phyloP scores from a whole-genome alignment of 2,113 vertebrate species.

The Chlorocebus sabaeus region DNA sequence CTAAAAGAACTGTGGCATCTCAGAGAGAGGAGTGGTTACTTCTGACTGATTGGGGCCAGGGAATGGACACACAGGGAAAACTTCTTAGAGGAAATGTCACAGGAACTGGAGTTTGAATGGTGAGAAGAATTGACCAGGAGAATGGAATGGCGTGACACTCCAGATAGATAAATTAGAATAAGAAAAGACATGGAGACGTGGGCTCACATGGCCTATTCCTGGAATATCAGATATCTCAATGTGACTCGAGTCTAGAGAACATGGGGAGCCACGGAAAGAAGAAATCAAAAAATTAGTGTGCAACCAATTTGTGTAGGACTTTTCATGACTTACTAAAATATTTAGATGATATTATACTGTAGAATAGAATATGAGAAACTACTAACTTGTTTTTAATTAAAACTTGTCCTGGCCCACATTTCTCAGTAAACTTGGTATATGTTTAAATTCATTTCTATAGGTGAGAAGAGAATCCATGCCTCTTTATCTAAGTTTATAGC shows the following conservation, averaged over 20 bases:
- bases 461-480: background rate
- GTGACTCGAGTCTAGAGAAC: background rate
- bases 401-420: background rate
- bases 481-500: background rate
- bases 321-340: background rate
- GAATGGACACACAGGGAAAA: background rate
- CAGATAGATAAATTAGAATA: background rate
- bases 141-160: background rate
- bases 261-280: background rate
- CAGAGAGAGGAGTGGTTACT: background rate
- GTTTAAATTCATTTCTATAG: background rate
- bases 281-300: background rate
- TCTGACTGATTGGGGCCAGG: background rate
- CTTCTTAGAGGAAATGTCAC: background rate
- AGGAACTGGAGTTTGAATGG: background rate
- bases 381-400: background rate
- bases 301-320: background rate
- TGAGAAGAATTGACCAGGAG: background rate
- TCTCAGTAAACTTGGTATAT: background rate
- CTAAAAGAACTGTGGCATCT: background rate
- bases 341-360: background rate
- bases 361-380: background rate
- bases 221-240: background rate
- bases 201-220: background rate
- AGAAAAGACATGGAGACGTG: background rate